Evolutionary conservation across 2,113 vertebrate genomes (phyloP), one percentile per base, ranked within the genome.

Genomic region (Hypanus sabinus): DNA sequence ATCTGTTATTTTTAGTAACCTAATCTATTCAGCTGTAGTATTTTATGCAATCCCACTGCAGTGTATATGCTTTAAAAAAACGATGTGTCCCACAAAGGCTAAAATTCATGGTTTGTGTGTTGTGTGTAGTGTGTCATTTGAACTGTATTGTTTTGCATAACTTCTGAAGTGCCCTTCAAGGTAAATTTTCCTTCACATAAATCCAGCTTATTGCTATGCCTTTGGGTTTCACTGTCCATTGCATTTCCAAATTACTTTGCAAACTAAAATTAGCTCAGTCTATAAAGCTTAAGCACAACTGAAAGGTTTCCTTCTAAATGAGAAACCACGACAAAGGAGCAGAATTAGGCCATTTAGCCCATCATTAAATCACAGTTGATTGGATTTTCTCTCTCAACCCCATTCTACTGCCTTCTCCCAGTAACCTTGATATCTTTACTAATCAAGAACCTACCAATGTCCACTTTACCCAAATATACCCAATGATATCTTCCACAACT

Each of bases 161-260:
- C 14, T 88, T 88, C 85, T 65, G 65, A 88, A 88, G 60, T 88
- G 85, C 60, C 57, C 85, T 88, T 88, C 85, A 88, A 88, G 85
- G 11, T 60, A 65, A 65, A n/a, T 16, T 62, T 88, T 88, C 57
- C 60, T 88, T 88, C 85, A 65, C 57, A 65, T 62, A 62, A 60
- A 87, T 18, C 27, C 14, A 88, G 57, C 85, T 88, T 60, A 88
- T 88, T 88, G 85, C 30, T 88, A 7, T 88, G 57, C 85, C 85
- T 62, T 88, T 88, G 85, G 85, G 57, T 88, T 88, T 88, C 60
- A 88, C 57, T n/a, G 14, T 7, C 24, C 57, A 60, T 60, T 88
- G 60, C 85, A 18, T 88, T 88, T n/a, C 57, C 62, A 65, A 62
- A 65, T 88, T 88, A 14, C 46, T 77, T 65, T 88, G 27, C 62